Percentiles rank a stretch among this genome's conserved stretches.
Conservation (phyloP, 1,140 invertebrate genomes). For the Lasioglossum baleicum region DNA sequence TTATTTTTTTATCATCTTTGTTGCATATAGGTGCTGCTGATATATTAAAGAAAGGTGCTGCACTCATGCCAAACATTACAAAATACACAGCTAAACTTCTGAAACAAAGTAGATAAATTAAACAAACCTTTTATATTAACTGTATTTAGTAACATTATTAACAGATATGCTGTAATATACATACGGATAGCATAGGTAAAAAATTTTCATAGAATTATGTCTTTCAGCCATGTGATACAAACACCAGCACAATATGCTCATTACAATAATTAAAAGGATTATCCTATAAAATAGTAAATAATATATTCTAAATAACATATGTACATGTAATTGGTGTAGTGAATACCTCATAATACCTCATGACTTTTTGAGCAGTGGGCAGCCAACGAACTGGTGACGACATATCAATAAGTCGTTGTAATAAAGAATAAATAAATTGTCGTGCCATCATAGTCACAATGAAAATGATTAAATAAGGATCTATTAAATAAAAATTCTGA, state of each 20-base stretch:
- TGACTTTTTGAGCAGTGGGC: slow-evolving; percentile 68
- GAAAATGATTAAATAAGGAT: slow-evolving; percentile 91
- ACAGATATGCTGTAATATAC: slow-evolving; percentile 77
- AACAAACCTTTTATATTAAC: slow-evolving; percentile 64
- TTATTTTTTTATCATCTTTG: slow-evolving; percentile 75
- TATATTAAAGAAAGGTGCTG: slow-evolving; percentile 86
- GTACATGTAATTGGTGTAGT: slow-evolving; percentile 63
- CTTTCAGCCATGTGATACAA: slow-evolving; percentile 86
- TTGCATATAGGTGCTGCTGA: slow-evolving; percentile 74
- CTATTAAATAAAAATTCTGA: slow-evolving; percentile 97
- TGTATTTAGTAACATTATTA: neutral
- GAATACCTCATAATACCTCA: slow-evolving; percentile 70
- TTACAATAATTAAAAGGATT: slow-evolving; percentile 79
- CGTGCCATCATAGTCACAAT: slow-evolving; percentile 89
- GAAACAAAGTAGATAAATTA: slow-evolving; percentile 67
- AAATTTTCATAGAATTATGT: slow-evolving; percentile 86
- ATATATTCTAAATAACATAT: slow-evolving; percentile 28
- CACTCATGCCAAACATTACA: slow-evolving; percentile 89
- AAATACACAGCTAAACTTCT: slow-evolving; percentile 90
- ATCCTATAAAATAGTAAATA: slow-evolving; percentile 74
- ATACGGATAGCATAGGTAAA: slow-evolving; percentile 95
- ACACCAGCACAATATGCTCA: slow-evolving; percentile 83
- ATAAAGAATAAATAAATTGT: slow-evolving; percentile 87
- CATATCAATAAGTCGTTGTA: slow-evolving; percentile 77
- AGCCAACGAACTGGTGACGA: slow-evolving; percentile 69